Base-by-base conservation (phyloP, 2,797 vertebrate genomes). In the Neomorphus geoffroyi region DNA sequence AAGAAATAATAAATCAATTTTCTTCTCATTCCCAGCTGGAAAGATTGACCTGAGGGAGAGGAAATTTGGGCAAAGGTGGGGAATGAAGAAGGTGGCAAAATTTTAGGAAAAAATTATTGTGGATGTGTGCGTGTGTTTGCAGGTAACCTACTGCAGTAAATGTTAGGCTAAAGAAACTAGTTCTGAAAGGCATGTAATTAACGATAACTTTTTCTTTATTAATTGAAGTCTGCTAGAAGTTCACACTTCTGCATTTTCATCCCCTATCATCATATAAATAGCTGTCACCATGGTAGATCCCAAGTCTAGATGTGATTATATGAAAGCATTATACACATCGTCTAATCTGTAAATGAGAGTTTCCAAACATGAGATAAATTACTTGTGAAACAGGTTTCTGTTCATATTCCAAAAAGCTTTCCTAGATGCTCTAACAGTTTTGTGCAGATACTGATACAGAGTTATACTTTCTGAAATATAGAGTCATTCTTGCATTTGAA, bases 331-430 rank as follows among this genome's bases (percentile, higher is more conserved):
- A 43, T 21, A 57, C 9, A 18, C 15, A 16, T 90, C 28, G 10
- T 67, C 33, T 73, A 28, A 54, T 61, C 41, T 80, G 19, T 46
- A 88, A 62, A 83, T 48, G 11, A 65, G 4, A 60, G 21, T 84
- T 86, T 91, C n/a, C 60, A 71, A 65, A 60, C 48, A 53, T 11
- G 24, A 93, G 69, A 53, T 26, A 33, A 74, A 72, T 50, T 83
- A 35, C 15, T 67, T 72, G 11, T 69, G 39, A 75, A 75, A 21
- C 39, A 41, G 37, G 33, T n/a, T 69, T 75, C n/a, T 61, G 7
- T 56, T 82, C 19, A 48, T 15, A 37, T 83, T 87, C n/a, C 24
- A n/a, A n/a, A n/a, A n/a, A n/a, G n/a, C 32, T 90, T 92, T 92
- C 11, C 18, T 67, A 61, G 48, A 41, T 9, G 16, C 19, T 48